Conservation (phyloP, 2,113 vertebrate genomes). For the Leucopsar rothschildi region DNA sequence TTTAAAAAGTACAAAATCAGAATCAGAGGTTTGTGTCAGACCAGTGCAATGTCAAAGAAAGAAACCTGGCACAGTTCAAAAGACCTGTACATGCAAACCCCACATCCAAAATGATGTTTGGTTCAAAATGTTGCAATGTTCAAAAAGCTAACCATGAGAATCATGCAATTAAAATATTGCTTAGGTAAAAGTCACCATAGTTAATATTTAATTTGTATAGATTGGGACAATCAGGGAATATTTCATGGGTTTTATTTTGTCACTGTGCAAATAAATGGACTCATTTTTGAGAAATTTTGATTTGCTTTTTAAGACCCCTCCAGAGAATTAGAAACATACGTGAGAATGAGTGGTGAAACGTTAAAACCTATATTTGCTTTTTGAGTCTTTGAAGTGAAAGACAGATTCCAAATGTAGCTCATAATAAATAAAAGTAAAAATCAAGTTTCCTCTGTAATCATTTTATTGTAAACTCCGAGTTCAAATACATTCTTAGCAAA, state of each 20-base stretch:
- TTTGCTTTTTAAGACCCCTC: slow-evolving; percentile 38
- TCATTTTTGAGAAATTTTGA: slow-evolving; percentile 63
- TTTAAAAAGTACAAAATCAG: neutral
- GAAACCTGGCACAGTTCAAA: neutral
- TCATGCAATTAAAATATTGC: slow-evolving; percentile 40
- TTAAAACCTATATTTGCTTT: slow-evolving; percentile 55
- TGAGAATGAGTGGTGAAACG: slow-evolving; percentile 56
- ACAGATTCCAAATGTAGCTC: slow-evolving; percentile 35
- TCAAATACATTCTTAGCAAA: slow-evolving; percentile 42
- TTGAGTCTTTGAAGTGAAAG: slow-evolving; percentile 58
- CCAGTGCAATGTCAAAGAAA: neutral
- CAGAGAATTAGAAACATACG: slow-evolving; percentile 67
- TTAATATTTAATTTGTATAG: slow-evolving; percentile 62
- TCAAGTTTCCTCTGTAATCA: slow-evolving; percentile 25
- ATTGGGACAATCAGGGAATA: slow-evolving; percentile 11
- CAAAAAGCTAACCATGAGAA: neutral
- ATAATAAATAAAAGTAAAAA: slow-evolving; percentile 54
- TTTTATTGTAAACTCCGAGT: slow-evolving; percentile 45
- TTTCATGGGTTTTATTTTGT: slow-evolving; percentile 54
- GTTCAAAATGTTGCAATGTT: slow-evolving; percentile 39
- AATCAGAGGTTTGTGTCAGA: neutral
- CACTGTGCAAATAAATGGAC: slow-evolving; percentile 57
- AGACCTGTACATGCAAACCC: neutral
- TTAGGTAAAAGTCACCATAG: slow-evolving; percentile 42
- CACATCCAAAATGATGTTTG: slow-evolving; percentile 39